phyloP scores from a whole-genome alignment of 2,888 invertebrate species.

The Caenorhabditis becei region DNA sequence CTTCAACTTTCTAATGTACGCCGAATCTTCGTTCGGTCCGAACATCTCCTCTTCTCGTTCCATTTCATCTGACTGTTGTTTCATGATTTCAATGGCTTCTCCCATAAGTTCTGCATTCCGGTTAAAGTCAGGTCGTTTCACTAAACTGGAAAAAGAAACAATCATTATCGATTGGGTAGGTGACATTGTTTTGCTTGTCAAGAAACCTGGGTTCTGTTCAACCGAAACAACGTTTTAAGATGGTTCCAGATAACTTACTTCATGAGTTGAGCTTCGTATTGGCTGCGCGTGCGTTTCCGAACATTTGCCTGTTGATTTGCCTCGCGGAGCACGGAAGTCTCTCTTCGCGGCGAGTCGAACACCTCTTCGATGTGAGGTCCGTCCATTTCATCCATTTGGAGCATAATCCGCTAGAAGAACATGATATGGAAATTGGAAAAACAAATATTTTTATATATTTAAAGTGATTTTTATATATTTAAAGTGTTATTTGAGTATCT shows the following conservation, averaged over 20 bases:
- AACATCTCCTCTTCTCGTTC: not conserved
- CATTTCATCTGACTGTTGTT: not conserved
- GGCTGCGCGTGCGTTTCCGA: not conserved
- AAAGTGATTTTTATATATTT: too few species aligned
- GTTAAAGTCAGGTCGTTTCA: not conserved
- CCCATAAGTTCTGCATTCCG: not conserved
- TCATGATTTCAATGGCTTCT: not conserved
- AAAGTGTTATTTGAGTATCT: not conserved
- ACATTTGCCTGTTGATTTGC: not conserved
- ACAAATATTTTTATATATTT: too few species aligned
- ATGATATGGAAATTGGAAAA: too few species aligned
- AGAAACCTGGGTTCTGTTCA: too few species aligned
- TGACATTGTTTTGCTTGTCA: too few species aligned
- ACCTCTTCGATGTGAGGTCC: constrained; percentile 34
- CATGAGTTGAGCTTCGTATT: not conserved
- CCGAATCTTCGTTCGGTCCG: not conserved
- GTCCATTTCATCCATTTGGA: constrained; percentile 1
- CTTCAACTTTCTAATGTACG: not conserved
- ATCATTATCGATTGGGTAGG: not conserved
- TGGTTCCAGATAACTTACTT: not conserved
- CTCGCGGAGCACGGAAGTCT: not conserved
- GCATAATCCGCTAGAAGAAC: constrained; percentile 1
- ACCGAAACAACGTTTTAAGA: too few species aligned
- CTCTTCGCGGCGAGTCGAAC: constrained; percentile 7
- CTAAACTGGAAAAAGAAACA: not conserved